Percentiles rank a stretch among this genome's conserved stretches.
phyloP scores from a whole-genome alignment of 1,140 invertebrate species.

The Eubasilissa regina region DNA sequence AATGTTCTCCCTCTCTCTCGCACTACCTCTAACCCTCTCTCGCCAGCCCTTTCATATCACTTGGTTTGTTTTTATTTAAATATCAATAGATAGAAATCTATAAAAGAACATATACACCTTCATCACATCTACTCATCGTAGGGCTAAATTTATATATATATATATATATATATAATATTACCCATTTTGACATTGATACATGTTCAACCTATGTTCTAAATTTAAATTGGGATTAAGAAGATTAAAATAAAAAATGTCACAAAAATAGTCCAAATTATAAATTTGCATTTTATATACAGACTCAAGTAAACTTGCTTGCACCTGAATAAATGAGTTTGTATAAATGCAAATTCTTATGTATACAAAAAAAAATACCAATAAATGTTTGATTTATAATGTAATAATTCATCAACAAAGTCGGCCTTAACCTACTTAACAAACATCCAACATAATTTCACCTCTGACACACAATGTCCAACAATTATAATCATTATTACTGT shows the following conservation, averaged over 20 bases:
- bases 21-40: too few relatives aligned
- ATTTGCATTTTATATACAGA: conserved; percentile 10
- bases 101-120: conserved; percentile 31
- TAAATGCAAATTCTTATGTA: conserved; percentile 27
- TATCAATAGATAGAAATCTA: conserved; percentile 36
- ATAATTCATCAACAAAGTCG: conserved; percentile 51
- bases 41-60: conserved; percentile 17
- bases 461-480: conserved; percentile 51
- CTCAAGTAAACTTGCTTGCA: conserved; percentile 24
- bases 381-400: conserved; percentile 26
- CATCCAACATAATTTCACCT: conserved; percentile 47
- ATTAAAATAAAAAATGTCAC: conserved; percentile 39
- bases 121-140: conserved; percentile 5
- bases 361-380: conserved; percentile 14
- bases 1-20: not conserved
- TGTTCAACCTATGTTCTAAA: conserved; percentile 41
- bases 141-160: conserved; percentile 32
- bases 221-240: conserved; percentile 23
- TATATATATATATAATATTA: conserved; percentile 36
- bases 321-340: conserved; percentile 34
- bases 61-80: conserved; percentile 29
- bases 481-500: conserved; percentile 49
- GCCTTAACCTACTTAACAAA: conserved; percentile 49
- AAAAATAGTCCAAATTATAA: conserved; percentile 38
- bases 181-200: conserved; percentile 48